Evolutionary conservation across 2,888 invertebrate genomes (phyloP).

Genomic region (Ichneumoninae sp.): DNA sequence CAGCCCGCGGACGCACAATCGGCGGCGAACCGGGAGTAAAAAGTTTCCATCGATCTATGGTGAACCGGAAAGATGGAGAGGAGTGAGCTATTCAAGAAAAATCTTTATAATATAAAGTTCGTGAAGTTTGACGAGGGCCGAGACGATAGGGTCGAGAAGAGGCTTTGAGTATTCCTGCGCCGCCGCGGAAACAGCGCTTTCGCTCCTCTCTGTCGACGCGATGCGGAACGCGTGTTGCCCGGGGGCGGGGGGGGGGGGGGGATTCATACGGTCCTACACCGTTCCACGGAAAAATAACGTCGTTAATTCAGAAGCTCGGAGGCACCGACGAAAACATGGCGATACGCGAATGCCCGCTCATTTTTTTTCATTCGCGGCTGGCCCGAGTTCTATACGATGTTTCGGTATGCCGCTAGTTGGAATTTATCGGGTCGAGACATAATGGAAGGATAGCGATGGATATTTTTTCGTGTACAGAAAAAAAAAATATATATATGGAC

Average conservation of each 20-base stretch:
- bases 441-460: not conserved
- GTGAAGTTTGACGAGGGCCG: conserved; percentile 43
- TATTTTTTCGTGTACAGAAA: not conserved
- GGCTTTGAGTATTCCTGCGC: conserved; percentile 46
- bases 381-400: conserved; percentile 9
- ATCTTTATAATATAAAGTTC: conserved; percentile 55
- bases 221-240: conserved; percentile 36
- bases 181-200: not conserved
- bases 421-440: not conserved
- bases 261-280: conserved; percentile 9
- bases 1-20: conserved; percentile 37
- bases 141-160: conserved; percentile 61
- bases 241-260: not conserved
- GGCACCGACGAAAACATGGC: conserved; percentile 25
- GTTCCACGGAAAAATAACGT: conserved; percentile 39
- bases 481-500: not conserved
- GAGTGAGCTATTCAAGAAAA: conserved; percentile 42
- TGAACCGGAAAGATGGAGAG: not conserved
- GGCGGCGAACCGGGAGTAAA: conserved; percentile 43
- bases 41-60: conserved; percentile 60
- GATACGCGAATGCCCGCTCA: conserved; percentile 6
- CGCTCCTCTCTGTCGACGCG: conserved; percentile 7
- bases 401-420: not conserved
- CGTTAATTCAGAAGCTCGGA: conserved; percentile 43
- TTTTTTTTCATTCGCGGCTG: conserved; percentile 29